Base-by-base conservation (phyloP, 2,797 vertebrate species). In the Amphiprion clarkii region DNA sequence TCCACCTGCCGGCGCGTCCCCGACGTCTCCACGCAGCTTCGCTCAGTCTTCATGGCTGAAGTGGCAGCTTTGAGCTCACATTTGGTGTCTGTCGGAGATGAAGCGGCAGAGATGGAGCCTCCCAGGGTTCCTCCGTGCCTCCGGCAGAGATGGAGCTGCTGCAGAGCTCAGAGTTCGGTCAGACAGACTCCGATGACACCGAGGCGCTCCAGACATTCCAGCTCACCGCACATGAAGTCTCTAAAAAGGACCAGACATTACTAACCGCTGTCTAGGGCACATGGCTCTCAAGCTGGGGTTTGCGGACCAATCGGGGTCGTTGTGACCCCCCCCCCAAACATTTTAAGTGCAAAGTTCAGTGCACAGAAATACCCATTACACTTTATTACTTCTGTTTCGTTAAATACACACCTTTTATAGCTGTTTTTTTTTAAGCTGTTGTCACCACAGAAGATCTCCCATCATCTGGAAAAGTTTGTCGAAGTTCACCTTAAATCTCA, bases 241-340 rank as follows among this genome's bases (percentile, higher is more conserved):
- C 81, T 88, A 90, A 91, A 92, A 89, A 60, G 48, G 77, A 86
- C 16, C 79, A 77, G 83, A 86, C 87, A 83, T 87, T 66, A 82
- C 67, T 58, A 40, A 82, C 70, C 0, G 67, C 78, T 67, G 87
- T 86, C 84, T 79, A 39, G 76, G 79, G 67, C 81, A 87, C 60
- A 66, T 70, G 84, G 62, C 42, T 72, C 78, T 78, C 59, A 71
- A 77, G 7, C 27, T 55, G 53, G 1, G 63, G 55, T 33, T 61
- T 36, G n/a, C 29, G 67, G 76, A 71, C 84, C 79, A 74, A 5
- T 23, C 0, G 31, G 42, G 44, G 60, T 8, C 57, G 16, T 7
- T 27, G 36, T 44, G 3, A 42, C 40, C 2, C 13, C 31, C 40
- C 40, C 13, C 13, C 2, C 40, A 23, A 23, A 14, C 10, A 13